Conservation (phyloP, 2,113 vertebrate species). For the Miniopterus natalensis region DNA sequence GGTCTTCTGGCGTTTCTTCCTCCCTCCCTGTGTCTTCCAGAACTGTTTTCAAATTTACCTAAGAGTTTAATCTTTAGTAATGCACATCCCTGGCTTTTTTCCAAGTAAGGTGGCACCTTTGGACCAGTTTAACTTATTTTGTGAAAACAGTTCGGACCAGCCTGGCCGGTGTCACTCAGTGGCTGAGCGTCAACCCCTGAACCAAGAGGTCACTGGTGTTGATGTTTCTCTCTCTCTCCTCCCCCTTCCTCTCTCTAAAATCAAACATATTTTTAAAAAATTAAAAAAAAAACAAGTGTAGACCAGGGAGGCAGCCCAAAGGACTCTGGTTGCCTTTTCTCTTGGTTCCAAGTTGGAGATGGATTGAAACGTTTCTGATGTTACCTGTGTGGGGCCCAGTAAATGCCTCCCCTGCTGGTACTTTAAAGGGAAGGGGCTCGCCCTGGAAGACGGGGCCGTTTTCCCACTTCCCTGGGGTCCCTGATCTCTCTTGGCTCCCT, state of each 20-base stretch:
- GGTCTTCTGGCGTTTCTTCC: not conserved
- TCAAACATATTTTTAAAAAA: too few species aligned
- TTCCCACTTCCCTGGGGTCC: not conserved
- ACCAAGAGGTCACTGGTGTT: too few species aligned
- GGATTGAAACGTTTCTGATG: not conserved
- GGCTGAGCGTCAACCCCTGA: too few species aligned
- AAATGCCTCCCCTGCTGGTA: fast-evolving
- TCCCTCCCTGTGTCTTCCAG: not conserved
- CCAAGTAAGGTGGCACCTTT: not conserved
- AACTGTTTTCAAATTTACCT: not conserved
- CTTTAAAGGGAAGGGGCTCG: not conserved
- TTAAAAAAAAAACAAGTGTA: too few species aligned
- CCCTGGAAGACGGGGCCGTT: fast-evolving
- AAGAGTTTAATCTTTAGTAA: not conserved
- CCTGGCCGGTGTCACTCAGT: too few species aligned
- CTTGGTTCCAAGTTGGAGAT: not conserved
- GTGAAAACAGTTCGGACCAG: not conserved
- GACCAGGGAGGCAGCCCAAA: not conserved
- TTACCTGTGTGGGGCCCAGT: not conserved
- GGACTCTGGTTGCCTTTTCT: not conserved
- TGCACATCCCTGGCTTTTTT: not conserved
- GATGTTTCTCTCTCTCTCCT: too few species aligned
- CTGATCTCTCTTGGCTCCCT: not conserved
- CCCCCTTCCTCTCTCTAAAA: too few species aligned
- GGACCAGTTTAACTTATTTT: not conserved